Percentiles rank a stretch among this genome's conserved stretches.
Conservation (phyloP, 2,113 vertebrate genomes). For the Podarcis cretensis region DNA sequence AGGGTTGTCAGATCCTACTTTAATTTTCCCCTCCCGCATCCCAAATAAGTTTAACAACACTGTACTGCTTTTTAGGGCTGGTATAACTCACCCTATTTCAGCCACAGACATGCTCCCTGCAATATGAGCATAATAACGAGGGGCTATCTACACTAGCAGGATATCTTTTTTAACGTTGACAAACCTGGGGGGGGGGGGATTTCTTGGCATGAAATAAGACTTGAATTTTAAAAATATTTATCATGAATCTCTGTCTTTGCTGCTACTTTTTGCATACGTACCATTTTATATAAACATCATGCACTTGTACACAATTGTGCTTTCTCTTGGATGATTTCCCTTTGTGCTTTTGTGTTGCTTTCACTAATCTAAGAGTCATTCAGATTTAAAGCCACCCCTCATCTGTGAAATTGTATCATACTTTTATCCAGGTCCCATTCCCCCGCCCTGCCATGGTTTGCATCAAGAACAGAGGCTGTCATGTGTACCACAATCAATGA, state of each 20-base stretch:
- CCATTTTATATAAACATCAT: background rate
- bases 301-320: background rate
- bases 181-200: background rate
- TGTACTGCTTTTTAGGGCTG: background rate
- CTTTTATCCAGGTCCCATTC: background rate
- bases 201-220: background rate
- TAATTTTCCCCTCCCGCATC: background rate
- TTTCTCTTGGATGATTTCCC: background rate
- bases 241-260: background rate
- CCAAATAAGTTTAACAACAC: background rate
- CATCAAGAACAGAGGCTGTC: background rate
- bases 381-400: background rate
- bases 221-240: background rate
- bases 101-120: background rate
- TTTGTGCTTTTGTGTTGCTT: background rate
- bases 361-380: background rate
- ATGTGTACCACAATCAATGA: background rate
- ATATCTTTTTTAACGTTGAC: background rate
- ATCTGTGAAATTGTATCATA: background rate
- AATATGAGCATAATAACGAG: background rate
- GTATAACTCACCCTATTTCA: background rate
- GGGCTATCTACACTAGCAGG: background rate
- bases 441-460: background rate
- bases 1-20: background rate
- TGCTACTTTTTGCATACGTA: background rate